Evolutionary conservation across 2,797 vertebrate species (phyloP).

Genomic region (Pseudopleuronectes americanus): DNA sequence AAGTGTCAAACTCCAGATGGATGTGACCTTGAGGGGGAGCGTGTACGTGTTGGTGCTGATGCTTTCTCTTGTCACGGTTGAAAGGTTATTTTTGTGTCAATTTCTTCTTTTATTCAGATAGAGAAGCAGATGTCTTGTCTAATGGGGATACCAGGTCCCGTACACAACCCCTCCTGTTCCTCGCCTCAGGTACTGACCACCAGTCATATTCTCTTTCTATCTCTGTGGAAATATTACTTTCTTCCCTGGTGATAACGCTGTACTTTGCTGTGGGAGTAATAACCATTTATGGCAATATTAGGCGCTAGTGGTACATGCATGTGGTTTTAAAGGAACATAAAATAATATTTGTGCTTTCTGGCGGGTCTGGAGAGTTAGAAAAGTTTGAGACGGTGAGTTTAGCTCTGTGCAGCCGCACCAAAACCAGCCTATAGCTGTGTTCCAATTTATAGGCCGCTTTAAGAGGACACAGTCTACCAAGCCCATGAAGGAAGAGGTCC

Average conservation of each 20-base stretch:
- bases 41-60: constrained; percentile 35
- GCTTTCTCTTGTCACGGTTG: constrained; percentile 34
- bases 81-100: constrained; percentile 57
- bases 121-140: constrained; percentile 95
- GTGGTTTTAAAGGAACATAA: too few relatives aligned
- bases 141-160: constrained; percentile 94
- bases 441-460: too few relatives aligned
- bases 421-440: too few relatives aligned
- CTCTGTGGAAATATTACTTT: constrained; percentile 13
- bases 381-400: too few relatives aligned
- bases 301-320: too few relatives aligned
- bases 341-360: neutral
- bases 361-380: neutral
- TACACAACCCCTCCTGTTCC: constrained; percentile 91
- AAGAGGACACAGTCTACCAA: too few relatives aligned
- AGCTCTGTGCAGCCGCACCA: too few relatives aligned
- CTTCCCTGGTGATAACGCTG: neutral
- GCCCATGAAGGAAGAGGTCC: too few relatives aligned
- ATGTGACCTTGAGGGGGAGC: constrained; percentile 47
- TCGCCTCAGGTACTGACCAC: constrained; percentile 91
- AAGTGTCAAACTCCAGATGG: constrained; percentile 57
- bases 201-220: constrained; percentile 79
- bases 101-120: constrained; percentile 82
- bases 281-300: neutral
- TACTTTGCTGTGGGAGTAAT: neutral